Evolutionary conservation across 1,140 invertebrate genomes (phyloP).

Genomic region (Eubasilissa regina): DNA sequence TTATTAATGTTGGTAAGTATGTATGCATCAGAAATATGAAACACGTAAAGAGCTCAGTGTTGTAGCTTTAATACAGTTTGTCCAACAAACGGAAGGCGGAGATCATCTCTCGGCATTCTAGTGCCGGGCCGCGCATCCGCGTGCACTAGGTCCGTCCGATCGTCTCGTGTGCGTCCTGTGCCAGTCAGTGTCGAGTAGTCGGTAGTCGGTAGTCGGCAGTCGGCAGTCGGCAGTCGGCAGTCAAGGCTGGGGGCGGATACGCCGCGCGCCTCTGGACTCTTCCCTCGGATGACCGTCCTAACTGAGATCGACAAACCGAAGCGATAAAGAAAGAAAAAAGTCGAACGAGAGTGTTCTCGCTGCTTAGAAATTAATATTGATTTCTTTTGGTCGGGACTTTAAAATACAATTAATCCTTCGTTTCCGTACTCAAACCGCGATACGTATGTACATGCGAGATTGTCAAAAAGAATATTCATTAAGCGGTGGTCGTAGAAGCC

Average conservation of each 20-base stretch:
- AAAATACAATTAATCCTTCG: slow-evolving; percentile 51
- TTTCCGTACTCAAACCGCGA: slow-evolving; percentile 51
- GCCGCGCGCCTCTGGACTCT: not conserved
- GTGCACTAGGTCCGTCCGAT: no score
- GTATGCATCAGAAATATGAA: slow-evolving; percentile 55
- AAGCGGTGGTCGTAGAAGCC: slow-evolving; percentile 55
- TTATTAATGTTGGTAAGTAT: slow-evolving; percentile 54
- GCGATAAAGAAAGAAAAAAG: not conserved
- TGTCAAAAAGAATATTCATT: slow-evolving; percentile 56
- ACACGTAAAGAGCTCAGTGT: slow-evolving; percentile 51
- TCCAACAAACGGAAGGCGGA: not conserved
- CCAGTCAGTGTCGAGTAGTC: no score
- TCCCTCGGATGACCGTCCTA: no score
- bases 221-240: not conserved
- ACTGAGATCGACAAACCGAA: not conserved
- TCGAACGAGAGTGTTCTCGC: not conserved
- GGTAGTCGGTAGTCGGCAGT: no score
- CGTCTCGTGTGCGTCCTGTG: no score
- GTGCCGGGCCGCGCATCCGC: no score
- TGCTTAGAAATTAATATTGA: slow-evolving; percentile 41
- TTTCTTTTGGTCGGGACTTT: slow-evolving; percentile 55
- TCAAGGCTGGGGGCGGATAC: not conserved
- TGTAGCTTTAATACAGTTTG: slow-evolving; percentile 13
- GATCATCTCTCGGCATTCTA: no score
- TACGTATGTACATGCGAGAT: slow-evolving; percentile 59